Conservation (phyloP, 2,888 invertebrate genomes). For the Ditula angustiorana region DNA sequence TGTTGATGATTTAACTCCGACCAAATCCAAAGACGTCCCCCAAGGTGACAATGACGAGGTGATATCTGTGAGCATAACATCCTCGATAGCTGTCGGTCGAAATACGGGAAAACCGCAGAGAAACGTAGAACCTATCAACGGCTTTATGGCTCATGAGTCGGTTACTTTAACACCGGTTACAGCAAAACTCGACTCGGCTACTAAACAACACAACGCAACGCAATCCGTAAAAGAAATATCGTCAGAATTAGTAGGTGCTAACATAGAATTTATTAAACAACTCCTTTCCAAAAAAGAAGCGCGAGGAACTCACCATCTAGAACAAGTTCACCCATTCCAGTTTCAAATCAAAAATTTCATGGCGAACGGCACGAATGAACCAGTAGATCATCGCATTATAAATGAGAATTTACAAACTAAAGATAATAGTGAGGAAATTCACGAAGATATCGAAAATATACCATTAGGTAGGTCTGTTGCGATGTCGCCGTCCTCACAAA, state of each 20-base stretch:
- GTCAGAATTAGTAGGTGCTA: constrained; percentile 74
- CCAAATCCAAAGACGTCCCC: constrained; percentile 44
- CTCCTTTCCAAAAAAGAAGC: constrained; percentile 73
- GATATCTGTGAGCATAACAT: constrained; percentile 85
- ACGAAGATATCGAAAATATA: constrained; percentile 36
- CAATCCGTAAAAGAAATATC: constrained; percentile 66
- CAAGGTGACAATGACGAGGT: constrained; percentile 72
- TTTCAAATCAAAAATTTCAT: constrained; percentile 79
- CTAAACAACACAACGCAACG: constrained; percentile 49
- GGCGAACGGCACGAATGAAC: constrained; percentile 41
- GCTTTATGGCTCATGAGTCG: constrained; percentile 35
- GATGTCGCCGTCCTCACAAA: constrained; percentile 60
- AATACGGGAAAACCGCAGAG: constrained; percentile 60
- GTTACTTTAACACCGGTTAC: constrained; percentile 40
- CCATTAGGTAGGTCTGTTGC: constrained; percentile 45
- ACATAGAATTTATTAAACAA: constrained; percentile 80
- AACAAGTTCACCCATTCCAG: constrained; percentile 75
- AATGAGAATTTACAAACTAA: constrained; percentile 42
- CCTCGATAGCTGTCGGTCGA: constrained; percentile 85
- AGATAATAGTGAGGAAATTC: constrained; percentile 21
- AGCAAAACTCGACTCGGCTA: constrained; percentile 27
- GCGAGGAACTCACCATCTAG: constrained; percentile 59
- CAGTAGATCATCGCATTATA: constrained; percentile 46
- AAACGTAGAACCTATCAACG: constrained; percentile 40
- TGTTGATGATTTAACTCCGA: constrained; percentile 32